Evolutionary conservation across 2,888 invertebrate species (phyloP), one percentile per base, ranked within the genome.

Genomic region (Adela reaumurella): DNA sequence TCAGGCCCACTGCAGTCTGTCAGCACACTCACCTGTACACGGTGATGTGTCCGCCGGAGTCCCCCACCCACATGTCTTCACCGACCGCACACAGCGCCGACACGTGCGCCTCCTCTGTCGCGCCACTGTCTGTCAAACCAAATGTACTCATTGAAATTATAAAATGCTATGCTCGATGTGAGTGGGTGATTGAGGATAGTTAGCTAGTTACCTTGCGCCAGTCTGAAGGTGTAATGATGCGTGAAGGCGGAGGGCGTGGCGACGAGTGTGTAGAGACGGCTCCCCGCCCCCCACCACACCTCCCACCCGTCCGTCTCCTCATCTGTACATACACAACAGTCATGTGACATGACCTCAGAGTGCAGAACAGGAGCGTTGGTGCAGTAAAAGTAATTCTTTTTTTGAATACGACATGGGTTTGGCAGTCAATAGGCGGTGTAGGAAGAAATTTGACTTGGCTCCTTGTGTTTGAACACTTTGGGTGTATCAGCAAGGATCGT

Each of bases 61-160:
- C 96, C 0, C 95, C 96, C 56, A 95, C 84, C 97, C 97, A 97
- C 56, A 97, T 82, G 44, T 83, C 81, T 54, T 85, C 81, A 45
- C 87, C 89, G 1, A 94, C 87, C 14, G 88, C 84, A 61, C 92
- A 92, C 62, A 89, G 81, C 1, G 89, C 86, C 2, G 85, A 87
- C 52, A 86, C 85, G 53, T 82, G 67, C 45, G 85, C 84, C 0
- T 43, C 43, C 17, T 10, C 19, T 11, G 42, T 11, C 24, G 24
- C 4, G 5, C 24, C 24, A 8, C 24, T 8, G 8, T 24, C 24
- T 24, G 24, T 24, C 24, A 20, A 8, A 45, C 17, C 17, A 10
- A 11, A 4, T 16, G 17, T 8, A 48, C 8, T 14, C 19, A 45
- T 18, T 3, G 2, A 2, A 19, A 6, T 10, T 11, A 24, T 20